phyloP scores from a whole-genome alignment of 2,888 invertebrate species.

The Rhagophthalmus giganteus region DNA sequence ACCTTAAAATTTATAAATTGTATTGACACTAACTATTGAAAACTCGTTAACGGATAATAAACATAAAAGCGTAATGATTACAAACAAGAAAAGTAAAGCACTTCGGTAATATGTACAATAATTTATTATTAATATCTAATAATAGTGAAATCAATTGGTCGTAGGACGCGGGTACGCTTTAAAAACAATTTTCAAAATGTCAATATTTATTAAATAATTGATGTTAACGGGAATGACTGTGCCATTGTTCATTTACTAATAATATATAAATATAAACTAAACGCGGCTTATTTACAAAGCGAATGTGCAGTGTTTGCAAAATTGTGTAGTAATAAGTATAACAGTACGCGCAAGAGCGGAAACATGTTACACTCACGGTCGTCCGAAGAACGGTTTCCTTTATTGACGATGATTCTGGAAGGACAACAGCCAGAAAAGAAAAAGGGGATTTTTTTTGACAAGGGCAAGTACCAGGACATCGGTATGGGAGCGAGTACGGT shows the following conservation, averaged over 20 bases:
- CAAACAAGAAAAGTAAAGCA: too few species aligned
- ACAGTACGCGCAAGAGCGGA: not conserved
- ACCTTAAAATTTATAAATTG: too few species aligned
- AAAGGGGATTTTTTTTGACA: slow-evolving; percentile 44
- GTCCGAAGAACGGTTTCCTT: slow-evolving; percentile 49
- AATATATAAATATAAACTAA: too few species aligned
- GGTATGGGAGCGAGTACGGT: slow-evolving; percentile 51
- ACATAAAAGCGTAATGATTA: too few species aligned
- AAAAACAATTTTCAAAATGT: slow-evolving; percentile 16
- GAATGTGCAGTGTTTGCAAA: slow-evolving; percentile 19
- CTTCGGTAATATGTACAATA: too few species aligned
- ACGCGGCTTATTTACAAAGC: not conserved
- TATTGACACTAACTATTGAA: too few species aligned
- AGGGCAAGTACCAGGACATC: slow-evolving; percentile 47
- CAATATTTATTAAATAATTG: slow-evolving; percentile 12
- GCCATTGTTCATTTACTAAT: too few species aligned
- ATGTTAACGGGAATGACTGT: too few species aligned
- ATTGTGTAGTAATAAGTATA: slow-evolving; percentile 1
- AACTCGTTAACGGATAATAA: too few species aligned
- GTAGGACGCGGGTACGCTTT: slow-evolving; percentile 2
- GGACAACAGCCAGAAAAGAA: slow-evolving; percentile 40
- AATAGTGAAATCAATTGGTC: slow-evolving; percentile 1
- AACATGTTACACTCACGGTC: slow-evolving; percentile 23
- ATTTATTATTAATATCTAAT: too few species aligned
- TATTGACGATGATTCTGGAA: slow-evolving; percentile 49